These are phyloP conservation scores for Acleris literana DNA, from an alignment of 2,888 invertebrate genomes.

Conservation along the genomic window DNA sequence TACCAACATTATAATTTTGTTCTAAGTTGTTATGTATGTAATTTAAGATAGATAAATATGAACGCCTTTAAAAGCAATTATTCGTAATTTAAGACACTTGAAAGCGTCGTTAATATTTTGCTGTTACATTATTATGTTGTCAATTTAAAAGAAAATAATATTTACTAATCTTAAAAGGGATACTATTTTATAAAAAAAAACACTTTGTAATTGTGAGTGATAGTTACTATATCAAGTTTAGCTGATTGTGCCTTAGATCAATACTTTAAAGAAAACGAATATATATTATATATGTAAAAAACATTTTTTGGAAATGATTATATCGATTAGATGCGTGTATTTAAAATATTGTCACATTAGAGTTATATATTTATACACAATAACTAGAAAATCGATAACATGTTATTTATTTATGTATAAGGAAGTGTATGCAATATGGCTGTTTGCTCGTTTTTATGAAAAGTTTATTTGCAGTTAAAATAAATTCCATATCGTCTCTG, in stretches of 20 bases:
- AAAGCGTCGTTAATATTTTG: conserved; percentile 74
- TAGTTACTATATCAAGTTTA: conserved; percentile 73
- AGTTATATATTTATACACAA: conserved; percentile 52
- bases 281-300: conserved; percentile 44
- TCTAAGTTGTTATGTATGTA: conserved; percentile 78
- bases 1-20: conserved; percentile 80
- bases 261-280: conserved; percentile 52
- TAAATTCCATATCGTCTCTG: conserved; percentile 60
- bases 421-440: conserved; percentile 67
- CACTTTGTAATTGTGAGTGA: conserved; percentile 69
- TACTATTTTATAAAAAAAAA: conserved; percentile 62
- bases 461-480: conserved; percentile 75
- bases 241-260: conserved; percentile 81
- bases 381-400: conserved; percentile 47
- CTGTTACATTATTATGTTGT: conserved; percentile 76
- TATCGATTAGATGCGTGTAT: conserved; percentile 64
- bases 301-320: conserved; percentile 55
- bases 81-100: conserved; percentile 61
- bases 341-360: conserved; percentile 58
- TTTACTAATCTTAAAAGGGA: conserved; percentile 58
- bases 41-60: conserved; percentile 73
- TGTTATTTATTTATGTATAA: conserved; percentile 57
- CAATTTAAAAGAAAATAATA: conserved; percentile 62
- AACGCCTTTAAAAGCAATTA: conserved; percentile 72
- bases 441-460: conserved; percentile 77